Percentiles rank a stretch among this genome's conserved stretches.
Evolutionary conservation across 23 tunicate species (phyloP).

Genomic region (Ascidia mentula): DNA sequence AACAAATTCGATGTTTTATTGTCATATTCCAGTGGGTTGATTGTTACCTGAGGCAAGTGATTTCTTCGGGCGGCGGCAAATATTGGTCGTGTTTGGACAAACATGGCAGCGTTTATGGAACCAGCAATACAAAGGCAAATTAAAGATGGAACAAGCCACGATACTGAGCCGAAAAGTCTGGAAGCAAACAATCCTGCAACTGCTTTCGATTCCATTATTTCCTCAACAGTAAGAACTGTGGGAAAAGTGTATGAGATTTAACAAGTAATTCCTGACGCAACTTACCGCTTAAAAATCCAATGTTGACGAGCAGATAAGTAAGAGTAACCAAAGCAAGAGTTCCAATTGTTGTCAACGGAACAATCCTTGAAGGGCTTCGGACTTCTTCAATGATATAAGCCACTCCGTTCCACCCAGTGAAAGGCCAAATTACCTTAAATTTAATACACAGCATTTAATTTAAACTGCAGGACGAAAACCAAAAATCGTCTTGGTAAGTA

Average conservation of each 20-base stretch:
- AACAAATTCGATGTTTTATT: no score
- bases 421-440: not conserved
- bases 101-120: not conserved
- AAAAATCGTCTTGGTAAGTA: no score
- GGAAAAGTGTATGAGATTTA: no score
- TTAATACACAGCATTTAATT: no score
- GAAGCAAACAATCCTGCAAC: conserved; percentile 1
- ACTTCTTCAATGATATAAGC: not conserved
- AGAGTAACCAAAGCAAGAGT: not conserved
- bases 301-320: not conserved
- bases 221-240: not conserved
- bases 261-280: not conserved
- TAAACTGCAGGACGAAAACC: no score
- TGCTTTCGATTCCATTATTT: not conserved
- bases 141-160: not conserved
- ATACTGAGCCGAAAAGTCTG: not conserved
- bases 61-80: not conserved
- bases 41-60: not conserved
- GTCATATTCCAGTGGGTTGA: no score
- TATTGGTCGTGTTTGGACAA: not conserved
- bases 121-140: not conserved
- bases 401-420: not conserved
- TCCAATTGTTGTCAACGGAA: not conserved
- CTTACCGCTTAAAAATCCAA: not conserved
- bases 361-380: not conserved